Percentiles rank a stretch among this genome's conserved stretches.
Conservation (phyloP, 2,888 invertebrate species). For the Heteropelma amictum region DNA sequence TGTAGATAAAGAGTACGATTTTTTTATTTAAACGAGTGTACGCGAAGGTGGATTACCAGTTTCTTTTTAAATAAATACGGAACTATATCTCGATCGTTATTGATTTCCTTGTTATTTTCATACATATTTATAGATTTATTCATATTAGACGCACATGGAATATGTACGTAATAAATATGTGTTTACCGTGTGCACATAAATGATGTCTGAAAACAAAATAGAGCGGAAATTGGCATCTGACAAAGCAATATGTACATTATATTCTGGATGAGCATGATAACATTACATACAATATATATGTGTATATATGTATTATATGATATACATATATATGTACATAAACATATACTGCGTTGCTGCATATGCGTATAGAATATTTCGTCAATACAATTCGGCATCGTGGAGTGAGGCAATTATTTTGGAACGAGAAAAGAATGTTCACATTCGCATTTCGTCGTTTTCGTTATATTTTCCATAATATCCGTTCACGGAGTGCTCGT, state of each 20-base stretch:
- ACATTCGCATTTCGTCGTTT: conserved; percentile 1
- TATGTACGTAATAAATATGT: not conserved
- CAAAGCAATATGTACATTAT: conserved; percentile 51
- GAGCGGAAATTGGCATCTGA: conserved; percentile 22
- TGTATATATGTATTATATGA: not conserved
- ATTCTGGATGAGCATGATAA: conserved; percentile 30
- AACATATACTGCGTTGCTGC: not conserved
- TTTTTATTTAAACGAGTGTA: conserved; percentile 61
- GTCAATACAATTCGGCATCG: not conserved
- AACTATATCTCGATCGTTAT: conserved; percentile 38
- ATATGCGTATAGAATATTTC: conserved; percentile 18
- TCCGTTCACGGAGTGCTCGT: not conserved
- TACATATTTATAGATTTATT: conserved; percentile 21
- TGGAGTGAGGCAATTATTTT: conserved; percentile 10
- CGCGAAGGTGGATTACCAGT: conserved; percentile 58
- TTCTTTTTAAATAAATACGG: conserved; percentile 63
- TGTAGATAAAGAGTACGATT: conserved; percentile 69
- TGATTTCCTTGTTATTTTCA: conserved; percentile 46
- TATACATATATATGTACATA: not conserved
- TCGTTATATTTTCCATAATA: not conserved
- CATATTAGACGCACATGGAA: no score
- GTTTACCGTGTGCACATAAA: conserved; percentile 36
- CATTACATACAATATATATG: conserved; percentile 2
- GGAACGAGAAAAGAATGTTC: conserved; percentile 9
- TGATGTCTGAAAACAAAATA: conserved; percentile 28